phyloP scores from a whole-genome alignment of 2,888 invertebrate genomes.

The Prenolepis imparis region DNA sequence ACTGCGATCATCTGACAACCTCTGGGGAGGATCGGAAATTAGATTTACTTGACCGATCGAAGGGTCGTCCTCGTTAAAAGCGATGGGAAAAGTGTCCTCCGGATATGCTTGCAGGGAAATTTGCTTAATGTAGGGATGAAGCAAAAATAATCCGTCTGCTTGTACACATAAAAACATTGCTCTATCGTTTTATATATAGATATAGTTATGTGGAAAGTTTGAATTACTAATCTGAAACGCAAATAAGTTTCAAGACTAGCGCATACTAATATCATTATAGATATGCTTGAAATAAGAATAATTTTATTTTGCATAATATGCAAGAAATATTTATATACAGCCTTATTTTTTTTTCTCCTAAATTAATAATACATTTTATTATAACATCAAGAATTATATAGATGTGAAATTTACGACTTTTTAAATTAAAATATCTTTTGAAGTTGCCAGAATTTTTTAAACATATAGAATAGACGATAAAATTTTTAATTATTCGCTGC shows the following conservation, averaged over 20 bases:
- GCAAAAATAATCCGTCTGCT: neutral
- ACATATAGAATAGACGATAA: neutral
- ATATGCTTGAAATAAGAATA: neutral
- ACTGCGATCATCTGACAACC: neutral
- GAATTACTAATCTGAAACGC: neutral
- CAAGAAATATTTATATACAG: neutral
- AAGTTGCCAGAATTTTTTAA: neutral
- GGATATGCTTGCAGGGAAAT: conserved; percentile 14
- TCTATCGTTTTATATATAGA: neutral
- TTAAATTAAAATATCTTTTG: neutral
- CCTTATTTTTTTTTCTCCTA: neutral
- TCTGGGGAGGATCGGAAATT: conserved; percentile 11
- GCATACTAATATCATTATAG: neutral
- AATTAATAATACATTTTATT: neutral
- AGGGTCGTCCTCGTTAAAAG: neutral
- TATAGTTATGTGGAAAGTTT: neutral
- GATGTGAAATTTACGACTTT: neutral
- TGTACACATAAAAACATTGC: neutral
- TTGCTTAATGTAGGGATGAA: neutral
- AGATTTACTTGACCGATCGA: neutral
- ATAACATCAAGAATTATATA: neutral
- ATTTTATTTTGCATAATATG: neutral
- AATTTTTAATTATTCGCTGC: neutral
- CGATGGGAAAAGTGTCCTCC: conserved; percentile 2
- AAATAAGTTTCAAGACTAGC: neutral